These are phyloP conservation scores for Eulemur macaco DNA, from an alignment of 2,113 vertebrate species.

Conservation along the genomic window DNA sequence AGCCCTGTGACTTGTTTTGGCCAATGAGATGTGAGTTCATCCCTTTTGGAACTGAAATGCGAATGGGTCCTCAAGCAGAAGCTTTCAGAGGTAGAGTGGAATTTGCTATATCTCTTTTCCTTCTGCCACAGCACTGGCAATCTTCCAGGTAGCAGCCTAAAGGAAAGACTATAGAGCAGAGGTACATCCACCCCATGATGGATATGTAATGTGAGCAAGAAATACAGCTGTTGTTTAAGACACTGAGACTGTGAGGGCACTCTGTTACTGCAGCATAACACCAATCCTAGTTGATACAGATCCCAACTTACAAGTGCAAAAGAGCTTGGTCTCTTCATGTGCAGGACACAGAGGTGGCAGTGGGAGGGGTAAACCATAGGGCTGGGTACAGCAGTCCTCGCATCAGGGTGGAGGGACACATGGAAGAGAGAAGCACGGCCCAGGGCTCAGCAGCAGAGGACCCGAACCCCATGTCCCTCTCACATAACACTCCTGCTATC, in stretches of 20 bases:
- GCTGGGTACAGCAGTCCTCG: background rate
- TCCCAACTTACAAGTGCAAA: background rate
- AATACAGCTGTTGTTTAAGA: background rate
- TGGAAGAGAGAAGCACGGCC: background rate
- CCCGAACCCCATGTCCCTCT: background rate
- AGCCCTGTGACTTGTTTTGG: background rate
- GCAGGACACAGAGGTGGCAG: background rate
- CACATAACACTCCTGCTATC: background rate
- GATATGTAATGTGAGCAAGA: background rate
- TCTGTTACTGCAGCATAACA: background rate
- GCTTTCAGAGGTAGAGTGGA: background rate
- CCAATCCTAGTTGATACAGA: background rate
- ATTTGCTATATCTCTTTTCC: background rate
- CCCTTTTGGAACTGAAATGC: background rate
- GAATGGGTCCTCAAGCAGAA: background rate
- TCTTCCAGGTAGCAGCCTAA: background rate
- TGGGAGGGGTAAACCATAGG: background rate
- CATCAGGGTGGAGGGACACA: too few species aligned
- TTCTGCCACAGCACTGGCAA: background rate
- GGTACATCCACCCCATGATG: background rate
- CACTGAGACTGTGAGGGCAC: background rate
- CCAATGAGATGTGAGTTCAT: background rate
- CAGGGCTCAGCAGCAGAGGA: background rate
- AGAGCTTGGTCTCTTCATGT: background rate
- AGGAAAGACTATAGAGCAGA: background rate